Percentiles rank a stretch among this genome's conserved stretches.
phyloP scores from a whole-genome alignment of 2,797 vertebrate species.

The Lithobates pipiens region DNA sequence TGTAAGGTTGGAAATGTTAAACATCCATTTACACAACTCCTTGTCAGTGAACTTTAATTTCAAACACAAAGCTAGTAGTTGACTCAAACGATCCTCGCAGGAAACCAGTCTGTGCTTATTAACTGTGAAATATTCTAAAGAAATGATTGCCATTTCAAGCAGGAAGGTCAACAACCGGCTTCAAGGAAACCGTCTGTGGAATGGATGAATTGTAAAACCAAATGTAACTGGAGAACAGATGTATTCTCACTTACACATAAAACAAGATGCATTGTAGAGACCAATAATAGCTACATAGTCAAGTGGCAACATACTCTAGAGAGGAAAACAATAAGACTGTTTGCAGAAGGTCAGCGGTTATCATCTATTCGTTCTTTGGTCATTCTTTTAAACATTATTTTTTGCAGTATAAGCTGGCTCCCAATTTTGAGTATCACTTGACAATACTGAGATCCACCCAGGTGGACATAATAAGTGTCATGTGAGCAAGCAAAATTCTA shows the following conservation, averaged over 20 bases:
- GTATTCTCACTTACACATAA: conserved; percentile 53
- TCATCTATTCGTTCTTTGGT: too few relatives aligned
- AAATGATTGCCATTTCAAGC: conserved; percentile 49
- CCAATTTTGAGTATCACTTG: too few relatives aligned
- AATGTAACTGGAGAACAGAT: conserved; percentile 55
- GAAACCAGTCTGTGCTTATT: conserved; percentile 48
- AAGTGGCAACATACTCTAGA: conserved; percentile 23
- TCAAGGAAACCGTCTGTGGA: conserved; percentile 48
- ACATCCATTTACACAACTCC: conserved; percentile 30
- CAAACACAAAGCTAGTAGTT: conserved; percentile 26
- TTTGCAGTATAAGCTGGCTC: too few relatives aligned
- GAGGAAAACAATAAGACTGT: conserved; percentile 20
- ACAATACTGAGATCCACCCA: too few relatives aligned
- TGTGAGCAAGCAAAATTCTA: too few relatives aligned
- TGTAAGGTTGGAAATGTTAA: conserved; percentile 5
- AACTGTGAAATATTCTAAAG: conserved; percentile 53
- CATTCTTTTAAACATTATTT: too few relatives aligned
- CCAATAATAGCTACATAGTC: conserved; percentile 27
- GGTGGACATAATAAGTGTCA: too few relatives aligned
- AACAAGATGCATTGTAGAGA: conserved; percentile 33
- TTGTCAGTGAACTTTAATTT: conserved; percentile 35
- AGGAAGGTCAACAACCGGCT: conserved; percentile 53
- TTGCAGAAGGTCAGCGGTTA: too few relatives aligned
- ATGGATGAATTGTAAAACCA: conserved; percentile 50
- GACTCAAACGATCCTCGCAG: conserved; percentile 40